Conservation (phyloP, 2,113 vertebrate genomes). For the Cromileptes altivelis region DNA sequence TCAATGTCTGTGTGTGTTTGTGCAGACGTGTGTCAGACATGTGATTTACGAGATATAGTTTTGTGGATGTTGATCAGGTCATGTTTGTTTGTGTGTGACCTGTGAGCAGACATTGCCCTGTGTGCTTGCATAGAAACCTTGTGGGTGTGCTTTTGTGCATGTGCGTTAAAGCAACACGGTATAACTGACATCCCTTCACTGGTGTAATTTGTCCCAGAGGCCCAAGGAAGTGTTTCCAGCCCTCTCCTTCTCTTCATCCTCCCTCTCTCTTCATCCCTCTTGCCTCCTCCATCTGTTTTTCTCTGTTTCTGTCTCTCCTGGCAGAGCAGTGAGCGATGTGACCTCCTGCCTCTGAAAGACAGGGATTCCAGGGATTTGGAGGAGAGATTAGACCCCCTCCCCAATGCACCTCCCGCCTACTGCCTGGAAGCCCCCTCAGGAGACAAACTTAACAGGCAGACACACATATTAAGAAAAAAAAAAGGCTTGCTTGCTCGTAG, state of each 20-base stretch:
- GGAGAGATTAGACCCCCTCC: conserved; percentile 53
- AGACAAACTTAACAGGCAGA: conserved; percentile 45
- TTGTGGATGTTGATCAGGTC: conserved; percentile 5
- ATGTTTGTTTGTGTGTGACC: conserved; percentile 14
- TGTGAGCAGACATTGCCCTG: background rate
- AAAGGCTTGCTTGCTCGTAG: conserved; percentile 18
- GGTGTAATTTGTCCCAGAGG: conserved; percentile 69
- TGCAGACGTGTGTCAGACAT: background rate
- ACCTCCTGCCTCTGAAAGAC: conserved; percentile 66
- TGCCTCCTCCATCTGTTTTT: conserved; percentile 50
- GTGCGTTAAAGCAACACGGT: conserved; percentile 15
- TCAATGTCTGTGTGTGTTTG: conserved; percentile 8
- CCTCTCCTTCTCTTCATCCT: conserved; percentile 24
- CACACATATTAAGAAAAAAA: conserved; percentile 1
- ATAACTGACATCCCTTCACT: conserved; percentile 59
- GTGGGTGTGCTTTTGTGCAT: background rate
- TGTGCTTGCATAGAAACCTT: background rate
- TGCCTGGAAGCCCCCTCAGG: conserved; percentile 45
- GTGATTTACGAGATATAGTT: conserved; percentile 18
- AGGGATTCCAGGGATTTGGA: conserved; percentile 67
- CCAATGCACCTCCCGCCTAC: conserved; percentile 12
- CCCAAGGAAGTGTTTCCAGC: conserved; percentile 55
- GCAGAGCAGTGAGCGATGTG: conserved; percentile 56
- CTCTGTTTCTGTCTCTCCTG: conserved; percentile 42
- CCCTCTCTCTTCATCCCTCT: conserved; percentile 34